These are phyloP conservation scores for Dendrolimus kikuchii DNA, from an alignment of 1,140 invertebrate genomes.

Conservation along the genomic window DNA sequence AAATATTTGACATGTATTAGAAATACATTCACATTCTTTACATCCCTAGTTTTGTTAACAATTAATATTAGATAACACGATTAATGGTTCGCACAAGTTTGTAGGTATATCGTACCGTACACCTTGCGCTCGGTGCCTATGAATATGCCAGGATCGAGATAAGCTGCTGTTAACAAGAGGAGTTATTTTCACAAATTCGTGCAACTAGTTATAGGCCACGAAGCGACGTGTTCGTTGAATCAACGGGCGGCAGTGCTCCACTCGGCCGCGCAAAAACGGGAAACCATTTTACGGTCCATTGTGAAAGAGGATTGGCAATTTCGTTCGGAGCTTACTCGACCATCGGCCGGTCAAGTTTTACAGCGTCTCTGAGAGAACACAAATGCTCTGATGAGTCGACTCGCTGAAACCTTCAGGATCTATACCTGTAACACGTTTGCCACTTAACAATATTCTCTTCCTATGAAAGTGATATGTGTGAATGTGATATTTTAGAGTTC, in stretches of 20 bases:
- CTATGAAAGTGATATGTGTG: no score
- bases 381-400: constrained; percentile 30
- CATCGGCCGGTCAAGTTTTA: constrained; percentile 56
- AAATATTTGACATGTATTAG: no score
- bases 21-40: no score
- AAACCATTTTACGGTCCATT: constrained; percentile 70
- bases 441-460: no score
- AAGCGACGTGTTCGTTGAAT: constrained; percentile 62
- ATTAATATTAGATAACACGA: no score
- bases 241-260: constrained; percentile 54
- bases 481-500: no score
- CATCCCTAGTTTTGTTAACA: no score
- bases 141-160: no score
- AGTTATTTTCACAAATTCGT: constrained; percentile 56
- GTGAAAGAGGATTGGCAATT: constrained; percentile 69
- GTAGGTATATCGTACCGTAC: no score
- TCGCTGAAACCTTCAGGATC: constrained; percentile 21
- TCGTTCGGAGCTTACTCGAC: constrained; percentile 60
- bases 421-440: background rate
- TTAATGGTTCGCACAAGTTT: no score
- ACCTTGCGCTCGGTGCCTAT: no score
- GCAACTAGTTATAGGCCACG: constrained; percentile 54
- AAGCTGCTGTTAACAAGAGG: constrained; percentile 22
- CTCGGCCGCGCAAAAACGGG: constrained; percentile 66
- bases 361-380: constrained; percentile 54